A percentile compares a stretch with the other conserved stretches of the same genome.
Conservation (phyloP, 2,888 invertebrate species). For the Saturnia pavonia region DNA sequence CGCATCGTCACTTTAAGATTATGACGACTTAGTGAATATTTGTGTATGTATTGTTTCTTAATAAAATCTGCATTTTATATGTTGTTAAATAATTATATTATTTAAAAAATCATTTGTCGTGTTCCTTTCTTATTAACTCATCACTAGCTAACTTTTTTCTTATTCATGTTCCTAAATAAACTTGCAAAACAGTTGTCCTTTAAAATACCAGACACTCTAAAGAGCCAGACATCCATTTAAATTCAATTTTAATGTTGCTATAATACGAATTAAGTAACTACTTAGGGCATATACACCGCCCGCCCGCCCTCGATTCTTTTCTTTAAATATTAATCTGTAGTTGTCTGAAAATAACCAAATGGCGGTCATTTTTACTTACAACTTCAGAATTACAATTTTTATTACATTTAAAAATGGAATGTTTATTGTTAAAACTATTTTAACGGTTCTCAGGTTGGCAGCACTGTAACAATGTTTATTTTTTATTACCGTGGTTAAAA, state of each 20-base stretch:
- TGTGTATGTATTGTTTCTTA: too few relatives aligned
- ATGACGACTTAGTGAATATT: too few relatives aligned
- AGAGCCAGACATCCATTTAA: conserved; percentile 31
- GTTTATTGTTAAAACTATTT: not conserved
- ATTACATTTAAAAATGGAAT: conserved; percentile 18
- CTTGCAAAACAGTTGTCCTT: not conserved
- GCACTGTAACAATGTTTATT: not conserved
- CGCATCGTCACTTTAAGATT: too few relatives aligned
- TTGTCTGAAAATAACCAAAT: conserved; percentile 12
- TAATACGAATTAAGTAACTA: conserved; percentile 26
- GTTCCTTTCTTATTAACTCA: not conserved
- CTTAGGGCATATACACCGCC: not conserved
- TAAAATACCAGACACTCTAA: conserved; percentile 31
- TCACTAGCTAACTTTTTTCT: not conserved
- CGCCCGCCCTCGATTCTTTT: not conserved
- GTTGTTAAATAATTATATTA: too few relatives aligned
- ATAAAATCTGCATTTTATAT: too few relatives aligned
- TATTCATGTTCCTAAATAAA: not conserved
- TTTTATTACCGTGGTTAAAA: not conserved
- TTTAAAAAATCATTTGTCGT: not conserved
- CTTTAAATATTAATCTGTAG: conserved; percentile 15
- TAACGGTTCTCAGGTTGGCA: not conserved
- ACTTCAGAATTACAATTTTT: conserved; percentile 20
- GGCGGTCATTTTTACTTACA: conserved; percentile 21
- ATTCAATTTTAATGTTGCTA: conserved; percentile 41